phyloP scores from a whole-genome alignment of 2,888 invertebrate genomes.

The Eremobia ochroleuca region DNA sequence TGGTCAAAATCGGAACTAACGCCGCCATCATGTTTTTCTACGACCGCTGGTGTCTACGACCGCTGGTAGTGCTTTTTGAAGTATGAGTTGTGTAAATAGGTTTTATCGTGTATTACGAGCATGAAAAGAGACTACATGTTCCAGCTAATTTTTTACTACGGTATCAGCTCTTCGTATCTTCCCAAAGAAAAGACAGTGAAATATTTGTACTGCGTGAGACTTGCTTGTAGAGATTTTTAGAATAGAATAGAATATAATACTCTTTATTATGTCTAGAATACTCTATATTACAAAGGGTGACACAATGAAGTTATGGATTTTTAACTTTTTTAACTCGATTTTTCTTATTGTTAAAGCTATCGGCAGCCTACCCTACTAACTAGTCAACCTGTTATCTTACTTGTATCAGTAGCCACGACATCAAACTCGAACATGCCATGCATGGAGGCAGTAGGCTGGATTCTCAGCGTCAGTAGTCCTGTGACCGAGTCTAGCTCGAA shows the following conservation, averaged over 20 bases:
- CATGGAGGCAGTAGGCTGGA: constrained; percentile 90
- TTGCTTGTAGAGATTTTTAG: background rate
- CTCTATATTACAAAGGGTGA: no score
- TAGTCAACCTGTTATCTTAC: constrained; percentile 70
- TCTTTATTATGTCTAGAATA: no score
- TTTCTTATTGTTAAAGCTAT: background rate
- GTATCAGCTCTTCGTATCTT: background rate
- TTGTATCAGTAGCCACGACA: constrained; percentile 89
- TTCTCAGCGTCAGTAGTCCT: constrained; percentile 88
- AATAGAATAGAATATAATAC: no score
- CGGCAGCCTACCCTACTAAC: background rate
- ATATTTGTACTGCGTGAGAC: background rate
- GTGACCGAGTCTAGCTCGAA: constrained; percentile 82
- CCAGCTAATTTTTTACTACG: background rate
- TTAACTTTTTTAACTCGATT: no score
- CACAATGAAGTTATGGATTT: no score
- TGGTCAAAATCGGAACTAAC: background rate
- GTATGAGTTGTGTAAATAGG: no score
- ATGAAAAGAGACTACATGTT: background rate
- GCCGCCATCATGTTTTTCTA: background rate
- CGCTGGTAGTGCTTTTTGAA: no score
- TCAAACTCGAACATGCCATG: constrained; percentile 92
- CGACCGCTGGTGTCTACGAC: no score
- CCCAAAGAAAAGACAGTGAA: background rate
- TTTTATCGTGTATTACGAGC: background rate